These are phyloP conservation scores for Isotomurus palustris DNA, from an alignment of 2,888 invertebrate species.

Conservation along the genomic window DNA sequence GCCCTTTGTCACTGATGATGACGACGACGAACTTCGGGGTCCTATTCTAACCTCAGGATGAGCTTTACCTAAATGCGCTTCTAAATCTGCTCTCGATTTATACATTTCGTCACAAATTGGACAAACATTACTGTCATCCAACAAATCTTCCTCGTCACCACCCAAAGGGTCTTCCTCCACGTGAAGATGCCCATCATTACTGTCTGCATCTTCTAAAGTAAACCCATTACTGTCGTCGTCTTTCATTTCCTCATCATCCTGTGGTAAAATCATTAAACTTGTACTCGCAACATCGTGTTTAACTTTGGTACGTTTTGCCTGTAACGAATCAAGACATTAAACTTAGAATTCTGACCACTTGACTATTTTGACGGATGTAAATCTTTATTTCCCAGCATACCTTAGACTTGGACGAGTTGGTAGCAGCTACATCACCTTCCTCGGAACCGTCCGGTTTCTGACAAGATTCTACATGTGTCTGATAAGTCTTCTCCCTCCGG, in stretches of 20 bases:
- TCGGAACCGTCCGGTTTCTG: slow-evolving; percentile 44
- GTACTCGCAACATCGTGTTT: too few relatives aligned
- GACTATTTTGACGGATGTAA: too few relatives aligned
- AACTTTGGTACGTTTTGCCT: too few relatives aligned
- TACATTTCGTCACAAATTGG: slow-evolving; percentile 48
- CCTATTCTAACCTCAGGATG: slow-evolving; percentile 44
- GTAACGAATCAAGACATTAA: too few relatives aligned
- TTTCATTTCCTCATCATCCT: neutral
- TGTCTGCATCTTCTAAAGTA: too few relatives aligned
- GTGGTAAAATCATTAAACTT: too few relatives aligned
- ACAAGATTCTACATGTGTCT: slow-evolving; percentile 59
- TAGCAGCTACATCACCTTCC: neutral
- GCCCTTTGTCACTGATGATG: neutral
- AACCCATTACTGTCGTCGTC: too few relatives aligned
- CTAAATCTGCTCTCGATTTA: slow-evolving; percentile 41
- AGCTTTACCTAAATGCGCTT: slow-evolving; percentile 43
- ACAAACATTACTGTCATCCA: slow-evolving; percentile 48
- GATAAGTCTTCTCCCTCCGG: slow-evolving; percentile 61
- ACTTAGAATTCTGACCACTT: too few relatives aligned
- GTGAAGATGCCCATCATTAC: slow-evolving; percentile 2
- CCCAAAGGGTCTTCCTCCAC: slow-evolving; percentile 1
- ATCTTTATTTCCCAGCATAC: too few relatives aligned
- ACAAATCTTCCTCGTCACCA: slow-evolving; percentile 60
- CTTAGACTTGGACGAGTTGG: too few relatives aligned
- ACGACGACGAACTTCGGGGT: neutral